Percentiles rank a stretch among this genome's conserved stretches.
phyloP scores from a whole-genome alignment of 2,113 vertebrate genomes.

The Platichthys flesus region DNA sequence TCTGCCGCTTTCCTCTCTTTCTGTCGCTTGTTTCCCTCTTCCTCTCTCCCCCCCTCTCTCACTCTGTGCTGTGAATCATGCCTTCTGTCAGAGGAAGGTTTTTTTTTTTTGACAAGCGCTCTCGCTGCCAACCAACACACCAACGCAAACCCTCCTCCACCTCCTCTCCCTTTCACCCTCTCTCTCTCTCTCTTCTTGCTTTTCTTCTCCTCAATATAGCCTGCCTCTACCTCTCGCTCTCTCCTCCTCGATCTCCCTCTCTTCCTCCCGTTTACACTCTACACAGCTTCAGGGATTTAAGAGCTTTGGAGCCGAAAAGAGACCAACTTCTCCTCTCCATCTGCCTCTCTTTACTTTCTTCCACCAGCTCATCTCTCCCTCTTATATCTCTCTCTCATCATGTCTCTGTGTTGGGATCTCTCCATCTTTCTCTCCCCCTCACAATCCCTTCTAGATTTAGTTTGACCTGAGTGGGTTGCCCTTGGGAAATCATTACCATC shows the following conservation, averaged over 20 bases:
- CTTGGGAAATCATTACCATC: slow-evolving; percentile 62
- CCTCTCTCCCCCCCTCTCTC: slow-evolving; percentile 29
- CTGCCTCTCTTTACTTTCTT: slow-evolving; percentile 39
- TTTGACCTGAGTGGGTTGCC: slow-evolving; percentile 61
- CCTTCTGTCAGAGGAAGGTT: slow-evolving; percentile 79
- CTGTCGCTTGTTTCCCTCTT: slow-evolving; percentile 1
- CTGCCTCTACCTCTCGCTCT: slow-evolving; percentile 41
- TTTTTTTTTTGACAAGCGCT: slow-evolving; percentile 73
- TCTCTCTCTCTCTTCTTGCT: slow-evolving; percentile 44
- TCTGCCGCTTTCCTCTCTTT: slow-evolving; percentile 4
- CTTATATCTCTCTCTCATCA: slow-evolving; percentile 23
- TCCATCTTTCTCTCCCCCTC: slow-evolving; percentile 1
- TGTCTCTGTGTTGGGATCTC: slow-evolving; percentile 11
- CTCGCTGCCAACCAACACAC: slow-evolving; percentile 80
- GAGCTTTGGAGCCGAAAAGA: slow-evolving; percentile 68
- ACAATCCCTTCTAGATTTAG: slow-evolving; percentile 54
- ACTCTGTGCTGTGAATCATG: slow-evolving; percentile 76
- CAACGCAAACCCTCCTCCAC: slow-evolving; percentile 76
- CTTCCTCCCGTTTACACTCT: slow-evolving; percentile 51
- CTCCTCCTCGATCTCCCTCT: slow-evolving; percentile 3
- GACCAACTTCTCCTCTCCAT: slow-evolving; percentile 68
- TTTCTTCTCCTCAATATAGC: slow-evolving; percentile 57
- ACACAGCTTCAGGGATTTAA: slow-evolving; percentile 65
- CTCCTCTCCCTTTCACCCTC: slow-evolving; percentile 51
- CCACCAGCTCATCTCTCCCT: slow-evolving; percentile 25